Evolutionary conservation across 2,888 invertebrate genomes (phyloP).

Genomic region (Pachymerium ferrugineum): DNA sequence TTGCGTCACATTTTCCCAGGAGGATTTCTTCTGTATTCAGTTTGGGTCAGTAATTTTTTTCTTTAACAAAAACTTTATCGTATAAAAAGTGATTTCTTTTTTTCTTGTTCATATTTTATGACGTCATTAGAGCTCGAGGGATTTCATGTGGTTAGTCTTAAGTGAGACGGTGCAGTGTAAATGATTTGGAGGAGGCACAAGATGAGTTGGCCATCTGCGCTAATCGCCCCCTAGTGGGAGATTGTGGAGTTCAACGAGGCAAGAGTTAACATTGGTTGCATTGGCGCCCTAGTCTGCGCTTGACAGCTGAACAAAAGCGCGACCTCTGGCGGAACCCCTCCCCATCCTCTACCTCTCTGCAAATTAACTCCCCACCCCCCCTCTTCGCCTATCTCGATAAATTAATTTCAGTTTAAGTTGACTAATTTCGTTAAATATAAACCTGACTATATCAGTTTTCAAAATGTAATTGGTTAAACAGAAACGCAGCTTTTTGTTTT

Average conservation of each 20-base stretch:
- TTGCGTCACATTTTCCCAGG: not conserved
- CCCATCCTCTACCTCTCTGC: not conserved
- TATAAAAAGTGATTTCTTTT: not conserved
- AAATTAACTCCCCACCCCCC: constrained; percentile 6
- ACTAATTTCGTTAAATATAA: not conserved
- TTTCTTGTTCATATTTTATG: not conserved
- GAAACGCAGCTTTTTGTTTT: no score
- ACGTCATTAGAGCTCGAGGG: no score
- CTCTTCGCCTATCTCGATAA: no score
- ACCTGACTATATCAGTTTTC: not conserved
- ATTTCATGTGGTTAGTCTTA: not conserved
- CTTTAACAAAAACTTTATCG: not conserved
- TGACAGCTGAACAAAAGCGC: constrained; percentile 17
- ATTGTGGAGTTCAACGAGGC: constrained; percentile 25
- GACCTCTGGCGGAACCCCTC: not conserved
- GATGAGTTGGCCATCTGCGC: constrained; percentile 11
- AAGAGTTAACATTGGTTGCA: constrained; percentile 30
- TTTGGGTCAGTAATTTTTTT: not conserved
- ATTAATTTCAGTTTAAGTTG: not conserved
- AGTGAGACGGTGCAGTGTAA: not conserved
- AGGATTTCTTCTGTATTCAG: not conserved
- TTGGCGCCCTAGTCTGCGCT: constrained; percentile 16
- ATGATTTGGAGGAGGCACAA: not conserved
- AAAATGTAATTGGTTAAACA: no score
- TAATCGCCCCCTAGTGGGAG: not conserved